Conservation (phyloP, 2,888 invertebrate species). For the Ennomos fuscantarius region DNA sequence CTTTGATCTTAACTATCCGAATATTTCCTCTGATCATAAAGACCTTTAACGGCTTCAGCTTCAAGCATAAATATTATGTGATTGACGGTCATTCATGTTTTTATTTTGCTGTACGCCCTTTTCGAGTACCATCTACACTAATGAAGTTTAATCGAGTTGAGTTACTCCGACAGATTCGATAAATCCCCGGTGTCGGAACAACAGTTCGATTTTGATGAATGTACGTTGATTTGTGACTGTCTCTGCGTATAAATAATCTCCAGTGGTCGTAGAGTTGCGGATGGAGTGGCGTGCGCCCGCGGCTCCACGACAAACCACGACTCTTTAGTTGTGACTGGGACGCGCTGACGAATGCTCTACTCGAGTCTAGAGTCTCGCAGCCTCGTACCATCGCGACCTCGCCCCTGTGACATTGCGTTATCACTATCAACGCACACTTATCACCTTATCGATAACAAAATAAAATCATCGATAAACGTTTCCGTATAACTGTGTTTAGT, state of each 20-base stretch:
- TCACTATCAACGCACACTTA: slow-evolving; percentile 54
- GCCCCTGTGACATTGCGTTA: slow-evolving; percentile 73
- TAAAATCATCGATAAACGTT: slow-evolving; percentile 59
- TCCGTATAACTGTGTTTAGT: slow-evolving; percentile 44
- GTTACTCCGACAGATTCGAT: slow-evolving; percentile 28
- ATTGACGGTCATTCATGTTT: background rate
- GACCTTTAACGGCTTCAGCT: slow-evolving; percentile 17
- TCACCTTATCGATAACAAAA: slow-evolving; percentile 62
- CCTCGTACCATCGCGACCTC: slow-evolving; percentile 58
- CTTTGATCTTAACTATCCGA: slow-evolving; percentile 44
- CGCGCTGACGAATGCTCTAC: slow-evolving; percentile 78
- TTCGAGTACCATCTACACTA: background rate
- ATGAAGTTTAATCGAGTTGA: slow-evolving; percentile 7
- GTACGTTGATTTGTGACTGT: slow-evolving; percentile 60
- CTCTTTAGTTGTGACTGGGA: slow-evolving; percentile 78
- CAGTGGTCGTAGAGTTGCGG: slow-evolving; percentile 57
- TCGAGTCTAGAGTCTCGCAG: slow-evolving; percentile 47
- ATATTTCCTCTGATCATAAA: slow-evolving; percentile 24
- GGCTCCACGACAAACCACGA: slow-evolving; percentile 51
- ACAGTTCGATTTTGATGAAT: slow-evolving; percentile 61
- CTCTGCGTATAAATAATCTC: slow-evolving; percentile 72
- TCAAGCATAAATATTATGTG: slow-evolving; percentile 8
- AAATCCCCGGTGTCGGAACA: slow-evolving; percentile 45
- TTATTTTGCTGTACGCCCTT: slow-evolving; percentile 6
- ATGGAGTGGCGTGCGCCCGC: slow-evolving; percentile 71